phyloP scores from a whole-genome alignment of 2,113 vertebrate species.

The Bubalus kerabau region DNA sequence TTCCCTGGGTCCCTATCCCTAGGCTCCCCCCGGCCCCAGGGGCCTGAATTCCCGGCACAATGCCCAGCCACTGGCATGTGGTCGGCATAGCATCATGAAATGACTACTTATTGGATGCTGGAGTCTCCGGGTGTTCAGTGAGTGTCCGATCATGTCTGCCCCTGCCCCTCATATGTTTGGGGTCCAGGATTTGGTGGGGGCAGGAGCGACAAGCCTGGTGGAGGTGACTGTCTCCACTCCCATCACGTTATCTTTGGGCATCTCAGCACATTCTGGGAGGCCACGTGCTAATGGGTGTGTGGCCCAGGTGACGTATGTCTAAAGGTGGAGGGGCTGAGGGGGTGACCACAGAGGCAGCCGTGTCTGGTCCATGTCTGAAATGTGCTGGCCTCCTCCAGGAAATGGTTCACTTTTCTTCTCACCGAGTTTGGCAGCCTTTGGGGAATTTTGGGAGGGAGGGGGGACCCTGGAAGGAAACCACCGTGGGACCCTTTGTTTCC shows the following conservation, averaged over 20 bases:
- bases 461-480: constrained; percentile 70
- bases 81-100: too few species aligned
- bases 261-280: neutral
- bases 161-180: neutral
- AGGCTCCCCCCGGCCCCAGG: fast-evolving
- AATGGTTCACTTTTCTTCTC: constrained; percentile 55
- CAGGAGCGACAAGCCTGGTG: neutral
- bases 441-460: constrained; percentile 69
- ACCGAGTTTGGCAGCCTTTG: constrained; percentile 58
- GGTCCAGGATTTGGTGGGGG: neutral
- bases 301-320: neutral
- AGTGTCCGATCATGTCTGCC: fast-evolving
- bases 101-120: neutral
- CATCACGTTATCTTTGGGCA: neutral
- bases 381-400: constrained; percentile 41
- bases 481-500: neutral
- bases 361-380: neutral
- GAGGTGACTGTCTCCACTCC: neutral
- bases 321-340: neutral
- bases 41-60: neutral
- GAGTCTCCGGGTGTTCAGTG: neutral
- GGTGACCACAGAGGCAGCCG: fast-evolving
- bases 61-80: neutral
- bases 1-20: neutral
- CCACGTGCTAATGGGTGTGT: neutral